Evolutionary conservation across 2,888 invertebrate genomes (phyloP), one percentile per base, ranked within the genome.

Genomic region (Acrobasis suavella): DNA sequence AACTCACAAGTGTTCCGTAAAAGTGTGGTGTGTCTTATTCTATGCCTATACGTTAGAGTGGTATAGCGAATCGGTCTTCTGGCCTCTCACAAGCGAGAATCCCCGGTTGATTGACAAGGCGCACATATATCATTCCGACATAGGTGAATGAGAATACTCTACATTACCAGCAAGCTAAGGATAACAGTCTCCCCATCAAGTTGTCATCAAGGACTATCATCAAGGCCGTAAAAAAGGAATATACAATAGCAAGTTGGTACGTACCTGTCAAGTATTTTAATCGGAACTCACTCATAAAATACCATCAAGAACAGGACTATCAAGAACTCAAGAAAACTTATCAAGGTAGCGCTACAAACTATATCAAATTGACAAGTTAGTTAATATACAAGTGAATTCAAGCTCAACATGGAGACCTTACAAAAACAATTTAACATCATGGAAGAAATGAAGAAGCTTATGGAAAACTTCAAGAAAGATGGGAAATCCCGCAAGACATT

Each of bases 401-500:
- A 22, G 22, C 22, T 22, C 22, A 22, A 22, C 22, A 22, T 22
- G 42, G 42, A 42, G 42, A 42, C 42, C 42, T 14, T 42, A 42
- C 42, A 42, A 42, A 42, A 42, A 42, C 42, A 42, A 42, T 2
- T 42, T 42, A 42, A 2, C 9, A 42, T 42, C 42, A 42, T 42
- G 42, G 42, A 42, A 42, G 42, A 42, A 42, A 42, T 42, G 42
- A 42, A 42, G 42, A 42, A 42, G 42, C 42, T 42, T 42, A 42
- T 42, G 42, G 42, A 42, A 42, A 49, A 49, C n/a, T 49, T 49
- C n/a, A 49, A n/a, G 49, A 49, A 49, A n/a, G 49, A 49, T 49
- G 49, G 49, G 14, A 49, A 49, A 49, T 12, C 12, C n/a, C 12
- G 49, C 14, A 49, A 49, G n/a, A n/a, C 49, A 49, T 12, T 49